These are phyloP conservation scores for Andrena cerasifolii DNA, from an alignment of 1,140 invertebrate genomes.

Conservation along the genomic window DNA sequence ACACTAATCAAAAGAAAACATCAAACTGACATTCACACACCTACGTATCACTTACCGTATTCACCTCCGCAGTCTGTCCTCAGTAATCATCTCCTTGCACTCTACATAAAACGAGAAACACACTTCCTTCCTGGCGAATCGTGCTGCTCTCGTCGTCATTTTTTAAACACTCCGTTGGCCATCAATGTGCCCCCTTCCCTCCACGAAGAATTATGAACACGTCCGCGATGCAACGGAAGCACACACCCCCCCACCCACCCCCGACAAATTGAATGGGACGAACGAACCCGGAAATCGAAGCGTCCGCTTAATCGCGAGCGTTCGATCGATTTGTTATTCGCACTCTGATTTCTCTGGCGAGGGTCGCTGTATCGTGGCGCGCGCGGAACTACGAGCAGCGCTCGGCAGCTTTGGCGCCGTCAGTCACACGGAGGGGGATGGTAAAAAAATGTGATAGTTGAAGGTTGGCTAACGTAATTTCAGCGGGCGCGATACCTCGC, in stretches of 20 bases:
- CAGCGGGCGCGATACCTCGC: constrained; percentile 18
- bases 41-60: too few relatives aligned
- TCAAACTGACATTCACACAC: too few relatives aligned
- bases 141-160: too few relatives aligned
- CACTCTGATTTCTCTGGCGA: constrained; percentile 30
- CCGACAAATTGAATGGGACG: neutral
- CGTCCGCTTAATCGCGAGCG: constrained; percentile 34
- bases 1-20: too few relatives aligned
- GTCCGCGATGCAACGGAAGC: too few relatives aligned
- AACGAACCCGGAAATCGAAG: neutral
- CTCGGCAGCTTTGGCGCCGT: constrained; percentile 45
- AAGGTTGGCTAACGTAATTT: constrained; percentile 58
- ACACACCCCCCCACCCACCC: neutral
- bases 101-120: too few relatives aligned
- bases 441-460: constrained; percentile 59
- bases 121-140: too few relatives aligned
- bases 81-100: too few relatives aligned
- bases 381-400: constrained; percentile 25
- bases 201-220: too few relatives aligned
- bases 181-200: too few relatives aligned
- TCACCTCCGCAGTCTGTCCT: too few relatives aligned
- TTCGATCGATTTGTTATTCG: constrained; percentile 38
- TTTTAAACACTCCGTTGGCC: too few relatives aligned
- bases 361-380: constrained; percentile 33
- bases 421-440: constrained; percentile 23